Evolutionary conservation across 2,113 vertebrate genomes (phyloP), one percentile per base, ranked within the genome.

Genomic region (Lepisosteus osseus): DNA sequence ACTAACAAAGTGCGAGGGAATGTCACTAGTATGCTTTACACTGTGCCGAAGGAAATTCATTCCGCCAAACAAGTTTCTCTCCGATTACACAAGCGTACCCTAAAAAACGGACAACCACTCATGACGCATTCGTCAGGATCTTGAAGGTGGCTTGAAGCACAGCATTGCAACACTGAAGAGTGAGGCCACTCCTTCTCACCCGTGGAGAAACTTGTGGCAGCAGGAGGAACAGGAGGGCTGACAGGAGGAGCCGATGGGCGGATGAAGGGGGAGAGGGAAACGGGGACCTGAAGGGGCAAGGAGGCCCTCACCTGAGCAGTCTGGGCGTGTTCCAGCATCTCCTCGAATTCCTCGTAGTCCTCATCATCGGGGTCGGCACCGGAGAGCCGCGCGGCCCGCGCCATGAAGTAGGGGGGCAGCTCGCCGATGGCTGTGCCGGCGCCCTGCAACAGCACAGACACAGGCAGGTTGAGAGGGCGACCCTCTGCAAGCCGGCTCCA

Each of bases 351-450:
- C 84, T 98, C 90, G 77, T 93, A 94, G 66, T 93, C 94, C 76
- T 94, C 93, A 82, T 99, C 97, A 78, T 93, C 90, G 6, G 94
- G 93, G 81, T 99, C 97, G 51, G 94, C 90, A 78, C 97, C 97
- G 3, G 97, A 99, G 71, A 96, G 92, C 56, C 97, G 92, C 55
- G 97, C 97, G 0, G 97, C 97, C 76, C 97, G 90, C 2, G 97
- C 97, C 97, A 99, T 99, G 70, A 99, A 99, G 78, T 99, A 99
- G 0, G 97, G 97, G 76, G 97, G 97, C 61, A 99, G 89, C 82
- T 99, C 97, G 76, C 97, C 97, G 2, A 99, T 99, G 76, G 97
- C 97, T 3, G 97, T 99, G 61, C 97, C 97, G 0, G 97, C 94
- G 74, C 97, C 97, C 97, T 99, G 76, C 14, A 45, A 3, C 74